Evolutionary conservation across 2,113 vertebrate genomes (phyloP).

Genomic region (Chloroceryle aenea): DNA sequence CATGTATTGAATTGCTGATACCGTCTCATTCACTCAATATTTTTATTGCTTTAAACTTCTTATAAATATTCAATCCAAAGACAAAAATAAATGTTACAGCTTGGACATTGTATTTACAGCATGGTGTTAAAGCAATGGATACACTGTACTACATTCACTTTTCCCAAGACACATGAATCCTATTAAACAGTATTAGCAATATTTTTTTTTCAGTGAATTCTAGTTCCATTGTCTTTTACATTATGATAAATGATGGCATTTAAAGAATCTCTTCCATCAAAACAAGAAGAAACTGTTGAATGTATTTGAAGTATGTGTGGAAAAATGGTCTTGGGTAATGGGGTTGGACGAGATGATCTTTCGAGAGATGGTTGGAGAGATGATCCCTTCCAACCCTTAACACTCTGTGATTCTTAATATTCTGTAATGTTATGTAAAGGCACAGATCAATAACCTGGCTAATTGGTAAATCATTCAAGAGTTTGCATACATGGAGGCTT

Average conservation of each 20-base stretch:
- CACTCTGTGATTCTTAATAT: no score
- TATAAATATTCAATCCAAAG: neutral
- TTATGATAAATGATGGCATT: neutral
- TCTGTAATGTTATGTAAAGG: neutral
- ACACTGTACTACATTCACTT: neutral
- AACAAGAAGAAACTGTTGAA: neutral
- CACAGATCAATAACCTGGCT: neutral
- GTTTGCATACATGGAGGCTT: neutral
- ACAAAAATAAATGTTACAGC: neutral
- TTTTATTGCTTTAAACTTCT: neutral
- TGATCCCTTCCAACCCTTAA: no score
- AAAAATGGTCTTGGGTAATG: neutral
- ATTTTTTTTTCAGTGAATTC: neutral
- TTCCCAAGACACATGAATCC: neutral
- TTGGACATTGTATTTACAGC: neutral
- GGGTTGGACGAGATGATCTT: no score
- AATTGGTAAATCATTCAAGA: neutral
- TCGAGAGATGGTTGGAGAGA: no score
- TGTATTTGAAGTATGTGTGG: neutral
- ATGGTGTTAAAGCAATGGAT: neutral
- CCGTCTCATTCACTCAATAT: neutral
- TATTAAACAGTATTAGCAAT: neutral
- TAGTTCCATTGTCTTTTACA: neutral
- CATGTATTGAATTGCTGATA: neutral
- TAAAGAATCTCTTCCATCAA: neutral